Conservation (phyloP, 2,113 vertebrate genomes). For the Psittacula cyanocephala region DNA sequence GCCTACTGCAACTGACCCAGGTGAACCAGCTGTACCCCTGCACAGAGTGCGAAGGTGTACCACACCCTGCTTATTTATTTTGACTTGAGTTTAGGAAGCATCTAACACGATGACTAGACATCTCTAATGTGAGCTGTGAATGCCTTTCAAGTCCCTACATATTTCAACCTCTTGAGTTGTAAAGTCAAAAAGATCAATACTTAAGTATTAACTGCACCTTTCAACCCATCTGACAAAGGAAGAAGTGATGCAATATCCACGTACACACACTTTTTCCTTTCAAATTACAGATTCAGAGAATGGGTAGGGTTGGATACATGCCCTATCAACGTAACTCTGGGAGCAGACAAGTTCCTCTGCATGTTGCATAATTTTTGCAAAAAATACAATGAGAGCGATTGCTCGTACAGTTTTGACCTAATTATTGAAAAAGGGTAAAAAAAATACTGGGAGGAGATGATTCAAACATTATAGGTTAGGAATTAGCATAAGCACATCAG, state of each 20-base stretch:
- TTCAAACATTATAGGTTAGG: background rate
- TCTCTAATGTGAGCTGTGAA: background rate
- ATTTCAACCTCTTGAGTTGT: slow-evolving; percentile 1
- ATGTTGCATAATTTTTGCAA: rapidly evolving
- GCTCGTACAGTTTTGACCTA: background rate
- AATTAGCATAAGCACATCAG: rapidly evolving
- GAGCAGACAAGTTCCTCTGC: background rate
- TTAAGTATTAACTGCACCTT: background rate
- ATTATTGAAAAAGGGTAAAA: background rate
- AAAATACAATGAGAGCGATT: background rate
- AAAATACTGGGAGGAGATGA: background rate
- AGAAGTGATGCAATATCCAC: background rate
- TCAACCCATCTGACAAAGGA: background rate
- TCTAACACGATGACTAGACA: slow-evolving; percentile 4
- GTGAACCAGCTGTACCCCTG: background rate
- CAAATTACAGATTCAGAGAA: background rate
- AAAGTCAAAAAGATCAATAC: background rate
- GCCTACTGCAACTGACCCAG: background rate
- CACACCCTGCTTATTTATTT: background rate
- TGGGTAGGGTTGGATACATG: background rate
- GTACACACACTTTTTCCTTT: background rate
- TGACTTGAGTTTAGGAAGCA: background rate
- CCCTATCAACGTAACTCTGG: background rate
- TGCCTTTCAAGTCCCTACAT: slow-evolving; percentile 7
- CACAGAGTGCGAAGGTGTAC: background rate